Evolutionary conservation across 2,888 invertebrate genomes (phyloP).

Genomic region (Opisthograptis luteolata): DNA sequence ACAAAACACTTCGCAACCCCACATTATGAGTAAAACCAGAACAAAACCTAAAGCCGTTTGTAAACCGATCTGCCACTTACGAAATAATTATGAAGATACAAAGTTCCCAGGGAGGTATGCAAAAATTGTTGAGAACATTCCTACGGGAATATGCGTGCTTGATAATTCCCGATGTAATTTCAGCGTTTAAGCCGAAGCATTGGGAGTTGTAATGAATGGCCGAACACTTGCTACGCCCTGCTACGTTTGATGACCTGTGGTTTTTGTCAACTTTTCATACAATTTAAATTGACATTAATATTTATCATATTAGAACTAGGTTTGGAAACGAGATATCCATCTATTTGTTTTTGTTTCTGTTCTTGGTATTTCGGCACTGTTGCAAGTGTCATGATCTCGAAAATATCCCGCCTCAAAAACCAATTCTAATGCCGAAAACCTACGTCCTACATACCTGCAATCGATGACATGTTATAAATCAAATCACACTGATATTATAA

Average conservation of each 20-base stretch:
- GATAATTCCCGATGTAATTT: conserved; percentile 72
- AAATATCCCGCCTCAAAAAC: too few relatives aligned
- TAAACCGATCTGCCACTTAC: conserved; percentile 59
- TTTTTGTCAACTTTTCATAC: background rate
- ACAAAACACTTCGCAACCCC: conserved; percentile 14
- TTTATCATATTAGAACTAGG: too few relatives aligned
- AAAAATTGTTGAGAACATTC: conserved; percentile 82
- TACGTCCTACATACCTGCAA: too few relatives aligned
- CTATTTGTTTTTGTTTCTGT: too few relatives aligned
- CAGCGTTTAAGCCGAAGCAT: conserved; percentile 70
- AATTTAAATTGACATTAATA: too few relatives aligned
- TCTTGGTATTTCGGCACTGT: too few relatives aligned
- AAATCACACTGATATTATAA: too few relatives aligned
- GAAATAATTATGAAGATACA: conserved; percentile 65
- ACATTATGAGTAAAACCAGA: conserved; percentile 27
- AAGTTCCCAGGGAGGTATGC: conserved; percentile 80
- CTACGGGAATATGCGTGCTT: conserved; percentile 66
- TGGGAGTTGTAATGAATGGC: conserved; percentile 53
- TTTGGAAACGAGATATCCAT: too few relatives aligned
- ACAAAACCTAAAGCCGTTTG: conserved; percentile 39
- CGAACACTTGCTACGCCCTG: conserved; percentile 16
- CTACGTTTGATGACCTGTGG: background rate
- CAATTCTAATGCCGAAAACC: too few relatives aligned
- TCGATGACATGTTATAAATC: too few relatives aligned
- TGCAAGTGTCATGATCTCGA: too few relatives aligned